Base-by-base conservation (phyloP, 2,113 vertebrate genomes). In the Felis chaus region DNA sequence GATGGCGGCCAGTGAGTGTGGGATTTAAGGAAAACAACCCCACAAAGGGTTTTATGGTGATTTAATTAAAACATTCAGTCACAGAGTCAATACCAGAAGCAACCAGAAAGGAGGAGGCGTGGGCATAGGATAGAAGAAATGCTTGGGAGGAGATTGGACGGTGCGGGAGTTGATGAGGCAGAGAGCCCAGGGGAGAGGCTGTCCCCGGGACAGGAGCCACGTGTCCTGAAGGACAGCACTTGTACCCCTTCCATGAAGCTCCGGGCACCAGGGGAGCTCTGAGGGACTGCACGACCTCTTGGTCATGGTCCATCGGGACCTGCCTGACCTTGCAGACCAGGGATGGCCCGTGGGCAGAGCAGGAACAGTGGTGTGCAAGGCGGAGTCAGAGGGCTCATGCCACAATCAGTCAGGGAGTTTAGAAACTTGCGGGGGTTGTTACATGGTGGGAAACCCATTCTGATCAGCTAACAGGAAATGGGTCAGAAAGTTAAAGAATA, bases 41-140 rank as follows among this genome's bases (percentile, higher is more conserved):
- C 74, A 31, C 71, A 21, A 15, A 78, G 66, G 61, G 66, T 92
- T 94, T 95, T 82, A 41, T 74, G 65, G 63, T 45, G 36, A 63
- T 79, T 93, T 97, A 89, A 91, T 96, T 66, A 95, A 96, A 97
- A 66, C 25, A 74, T 85, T 90, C 50, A 63, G 45, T 92, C 41
- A 45, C 74, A 89, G 79, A 96, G 84, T 95, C 91, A 94, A 7
- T 91, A 94, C 81, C 19, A 85, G 84, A 87, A 66, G 57, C 18
- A 82, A 96, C 39, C 53, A 36, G 91, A 80, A 84, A 82, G 73
- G 23, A 55, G 71, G 53, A 92, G 57, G 16, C 1, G 0, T 61
- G 53, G 29, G 45, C 91, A 65, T 2, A 1, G 66, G 71, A 79
- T 48, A 36, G 65, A 76, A 81, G 41, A 92, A n/a, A 68, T 4